Percentiles rank a stretch among this genome's conserved stretches.
These are phyloP conservation scores for Spodoptera littoralis DNA, from an alignment of 2,888 invertebrate genomes.

Conservation along the genomic window DNA sequence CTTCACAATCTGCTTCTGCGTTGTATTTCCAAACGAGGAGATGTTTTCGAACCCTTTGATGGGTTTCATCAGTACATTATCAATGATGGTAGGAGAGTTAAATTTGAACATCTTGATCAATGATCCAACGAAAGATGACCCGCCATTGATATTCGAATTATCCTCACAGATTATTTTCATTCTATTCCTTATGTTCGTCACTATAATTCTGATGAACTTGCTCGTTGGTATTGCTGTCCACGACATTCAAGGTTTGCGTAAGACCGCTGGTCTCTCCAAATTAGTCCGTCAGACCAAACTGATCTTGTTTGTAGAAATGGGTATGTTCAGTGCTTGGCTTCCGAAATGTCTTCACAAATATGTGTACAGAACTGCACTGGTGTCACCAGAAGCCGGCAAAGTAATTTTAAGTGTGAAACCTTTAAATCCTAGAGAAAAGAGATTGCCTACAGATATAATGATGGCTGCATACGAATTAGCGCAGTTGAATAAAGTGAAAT, in stretches of 20 bases:
- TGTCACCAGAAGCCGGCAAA: constrained; percentile 94
- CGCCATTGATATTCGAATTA: constrained; percentile 92
- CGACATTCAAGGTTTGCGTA: constrained; percentile 95
- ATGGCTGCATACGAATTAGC: constrained; percentile 94
- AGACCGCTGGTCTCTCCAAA: constrained; percentile 95
- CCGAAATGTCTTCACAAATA: constrained; percentile 93
- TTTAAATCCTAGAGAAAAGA: constrained; percentile 93
- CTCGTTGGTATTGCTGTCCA: constrained; percentile 96
- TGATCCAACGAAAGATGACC: constrained; percentile 91
- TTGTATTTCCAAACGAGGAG: constrained; percentile 94
- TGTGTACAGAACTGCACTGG: constrained; percentile 93
- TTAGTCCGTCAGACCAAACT: constrained; percentile 95
- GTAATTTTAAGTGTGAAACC: constrained; percentile 95
- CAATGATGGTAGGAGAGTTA: constrained; percentile 96
- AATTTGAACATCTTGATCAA: constrained; percentile 93
- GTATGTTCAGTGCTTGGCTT: constrained; percentile 93
- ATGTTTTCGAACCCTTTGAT: constrained; percentile 95
- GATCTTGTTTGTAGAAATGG: constrained; percentile 94
- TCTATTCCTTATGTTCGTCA: constrained; percentile 94
- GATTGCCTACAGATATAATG: constrained; percentile 93
- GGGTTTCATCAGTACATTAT: constrained; percentile 94
- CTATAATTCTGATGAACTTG: constrained; percentile 95
- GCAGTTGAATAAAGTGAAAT: constrained; percentile 91
- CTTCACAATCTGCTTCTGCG: constrained; percentile 96
- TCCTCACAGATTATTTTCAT: constrained; percentile 95